Conservation (phyloP, 2,888 invertebrate genomes). For the Drosophila silvestris region DNA sequence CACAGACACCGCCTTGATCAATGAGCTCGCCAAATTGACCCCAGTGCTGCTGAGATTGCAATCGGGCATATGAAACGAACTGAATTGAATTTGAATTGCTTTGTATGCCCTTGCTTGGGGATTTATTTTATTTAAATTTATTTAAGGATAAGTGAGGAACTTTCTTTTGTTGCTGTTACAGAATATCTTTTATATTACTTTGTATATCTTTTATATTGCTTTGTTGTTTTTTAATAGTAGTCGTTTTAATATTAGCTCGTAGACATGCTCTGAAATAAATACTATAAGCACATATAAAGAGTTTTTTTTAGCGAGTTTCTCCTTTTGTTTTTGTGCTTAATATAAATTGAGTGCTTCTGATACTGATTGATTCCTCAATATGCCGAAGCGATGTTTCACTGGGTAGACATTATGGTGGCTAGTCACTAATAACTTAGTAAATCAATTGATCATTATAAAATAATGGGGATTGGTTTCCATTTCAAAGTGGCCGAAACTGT, state of each 20-base stretch:
- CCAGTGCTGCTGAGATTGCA: conserved; percentile 26
- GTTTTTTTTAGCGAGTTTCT: neutral
- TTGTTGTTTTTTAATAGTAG: neutral
- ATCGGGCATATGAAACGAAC: neutral
- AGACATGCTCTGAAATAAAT: neutral
- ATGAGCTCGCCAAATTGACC: conserved; percentile 25
- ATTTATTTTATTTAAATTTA: neutral
- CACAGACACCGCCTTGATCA: conserved; percentile 10
- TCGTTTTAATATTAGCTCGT: neutral
- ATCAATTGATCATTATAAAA: neutral
- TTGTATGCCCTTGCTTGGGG: neutral
- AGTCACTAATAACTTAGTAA: no score
- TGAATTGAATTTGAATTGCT: neutral
- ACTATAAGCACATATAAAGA: neutral
- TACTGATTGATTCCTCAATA: neutral
- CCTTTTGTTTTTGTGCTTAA: neutral
- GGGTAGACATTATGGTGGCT: neutral
- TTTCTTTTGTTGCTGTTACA: neutral
- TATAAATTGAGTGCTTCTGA: neutral
- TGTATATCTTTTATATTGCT: neutral
- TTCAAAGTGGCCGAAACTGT: neutral
- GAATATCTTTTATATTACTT: neutral
- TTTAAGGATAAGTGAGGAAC: neutral
- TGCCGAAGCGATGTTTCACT: neutral
- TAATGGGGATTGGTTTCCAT: neutral